Percentiles rank a stretch among this genome's conserved stretches.
Conservation (phyloP, 2,113 vertebrate genomes). For the Takifugu bimaculatus region DNA sequence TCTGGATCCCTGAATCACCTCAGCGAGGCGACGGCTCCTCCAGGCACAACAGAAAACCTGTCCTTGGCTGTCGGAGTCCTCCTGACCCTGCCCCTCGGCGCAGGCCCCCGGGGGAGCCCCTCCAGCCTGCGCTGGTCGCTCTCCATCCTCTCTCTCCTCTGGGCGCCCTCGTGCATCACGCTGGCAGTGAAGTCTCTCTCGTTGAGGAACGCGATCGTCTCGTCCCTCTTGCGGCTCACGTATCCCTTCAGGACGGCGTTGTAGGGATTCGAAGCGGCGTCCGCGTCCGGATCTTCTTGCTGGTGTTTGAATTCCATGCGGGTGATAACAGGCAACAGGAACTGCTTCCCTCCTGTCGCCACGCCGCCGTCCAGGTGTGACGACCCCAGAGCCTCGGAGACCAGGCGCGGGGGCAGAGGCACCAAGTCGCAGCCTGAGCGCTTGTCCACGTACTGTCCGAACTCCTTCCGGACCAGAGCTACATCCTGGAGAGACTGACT, state of each 20-base stretch:
- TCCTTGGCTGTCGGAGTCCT: constrained; percentile 58
- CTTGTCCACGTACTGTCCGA: constrained; percentile 64
- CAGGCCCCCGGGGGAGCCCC: constrained; percentile 46
- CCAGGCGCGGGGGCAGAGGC: constrained; percentile 62
- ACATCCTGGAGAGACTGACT: constrained; percentile 69
- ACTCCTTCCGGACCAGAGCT: constrained; percentile 51
- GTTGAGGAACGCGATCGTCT: constrained; percentile 70
- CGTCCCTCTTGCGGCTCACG: constrained; percentile 69
- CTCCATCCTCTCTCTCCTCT: constrained; percentile 65
- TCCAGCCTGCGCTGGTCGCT: constrained; percentile 58
- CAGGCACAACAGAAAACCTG: constrained; percentile 58
- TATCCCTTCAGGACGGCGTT: constrained; percentile 72
- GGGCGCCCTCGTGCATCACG: constrained; percentile 58
- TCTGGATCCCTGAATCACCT: constrained; percentile 30
- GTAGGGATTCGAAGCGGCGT: constrained; percentile 64
- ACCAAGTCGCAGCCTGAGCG: constrained; percentile 69
- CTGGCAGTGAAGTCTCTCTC: constrained; percentile 72
- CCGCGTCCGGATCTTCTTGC: constrained; percentile 51
- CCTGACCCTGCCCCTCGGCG: constrained; percentile 41
- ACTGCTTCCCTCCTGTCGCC: constrained; percentile 37
- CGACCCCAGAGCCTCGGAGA: constrained; percentile 60
- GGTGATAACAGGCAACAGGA: constrained; percentile 72
- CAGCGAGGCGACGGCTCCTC: constrained; percentile 34
- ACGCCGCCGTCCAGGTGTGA: constrained; percentile 18
- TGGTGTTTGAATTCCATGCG: constrained; percentile 76